Percentiles rank a stretch among this genome's conserved stretches.
These are phyloP conservation scores for Cephalopterus ornatus DNA, from an alignment of 2,113 vertebrate species.

Conservation along the genomic window DNA sequence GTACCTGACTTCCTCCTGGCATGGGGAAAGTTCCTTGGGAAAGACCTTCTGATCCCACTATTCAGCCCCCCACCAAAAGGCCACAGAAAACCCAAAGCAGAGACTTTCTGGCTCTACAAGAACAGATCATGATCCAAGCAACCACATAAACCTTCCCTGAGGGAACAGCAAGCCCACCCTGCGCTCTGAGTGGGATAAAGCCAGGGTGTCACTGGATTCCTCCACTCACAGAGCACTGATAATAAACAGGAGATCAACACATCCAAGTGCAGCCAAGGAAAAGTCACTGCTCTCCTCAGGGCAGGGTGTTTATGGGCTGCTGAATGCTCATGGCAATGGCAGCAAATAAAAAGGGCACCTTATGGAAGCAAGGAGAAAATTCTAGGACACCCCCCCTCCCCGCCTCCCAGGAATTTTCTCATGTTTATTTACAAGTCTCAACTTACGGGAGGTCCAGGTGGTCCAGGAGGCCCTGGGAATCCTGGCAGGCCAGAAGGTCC, in stretches of 20 bases:
- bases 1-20: neutral
- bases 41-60: neutral
- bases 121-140: neutral
- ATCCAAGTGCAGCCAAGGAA: neutral
- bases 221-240: neutral
- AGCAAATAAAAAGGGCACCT: neutral
- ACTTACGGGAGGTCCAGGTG: slow-evolving; percentile 91
- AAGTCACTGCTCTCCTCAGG: neutral
- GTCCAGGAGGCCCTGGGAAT: slow-evolving; percentile 85
- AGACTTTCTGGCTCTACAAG: neutral
- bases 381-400: too few relatives aligned
- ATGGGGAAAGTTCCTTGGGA: neutral
- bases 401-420: neutral
- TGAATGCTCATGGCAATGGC: neutral
- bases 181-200: neutral
- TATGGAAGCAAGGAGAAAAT: neutral
- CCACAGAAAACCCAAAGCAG: neutral
- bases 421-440: neutral
- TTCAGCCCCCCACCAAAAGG: neutral
- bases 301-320: neutral
- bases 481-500: slow-evolving; percentile 88
- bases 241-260: neutral
- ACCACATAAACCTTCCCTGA: neutral
- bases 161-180: neutral
- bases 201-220: fast-evolving